Evolutionary conservation across 2,888 invertebrate species (phyloP).

Genomic region (Buathra laborator): DNA sequence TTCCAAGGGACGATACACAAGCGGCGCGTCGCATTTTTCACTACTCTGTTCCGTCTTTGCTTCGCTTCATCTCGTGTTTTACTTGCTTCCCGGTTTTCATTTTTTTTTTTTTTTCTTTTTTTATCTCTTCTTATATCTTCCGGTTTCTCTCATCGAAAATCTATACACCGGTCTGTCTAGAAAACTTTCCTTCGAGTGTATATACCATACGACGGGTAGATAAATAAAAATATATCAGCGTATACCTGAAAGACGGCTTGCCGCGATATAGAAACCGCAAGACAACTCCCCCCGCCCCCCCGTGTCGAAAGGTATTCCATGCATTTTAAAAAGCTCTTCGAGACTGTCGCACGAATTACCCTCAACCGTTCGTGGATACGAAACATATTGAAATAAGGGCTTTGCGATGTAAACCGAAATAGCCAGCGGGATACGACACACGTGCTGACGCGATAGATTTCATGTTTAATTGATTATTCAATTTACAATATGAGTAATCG

Average conservation of each 20-base stretch:
- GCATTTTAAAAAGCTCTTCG: conserved; percentile 77
- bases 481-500: background rate
- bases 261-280: conserved; percentile 47
- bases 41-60: conserved; percentile 28
- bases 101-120: conserved; percentile 18
- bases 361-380: conserved; percentile 23
- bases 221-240: conserved; percentile 10
- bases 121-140: conserved; percentile 50
- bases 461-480: no score
- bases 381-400: conserved; percentile 55
- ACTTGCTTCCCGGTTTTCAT: background rate
- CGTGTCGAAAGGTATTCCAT: conserved; percentile 73
- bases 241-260: conserved; percentile 13
- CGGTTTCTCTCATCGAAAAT: conserved; percentile 63
- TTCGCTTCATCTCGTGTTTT: conserved; percentile 34
- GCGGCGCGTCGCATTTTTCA: conserved; percentile 64
- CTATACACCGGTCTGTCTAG: conserved; percentile 47
- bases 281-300: conserved; percentile 20
- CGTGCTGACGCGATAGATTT: background rate
- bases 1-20: conserved; percentile 48
- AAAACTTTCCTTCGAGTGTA: conserved; percentile 16
- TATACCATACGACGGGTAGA: conserved; percentile 6
- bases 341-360: conserved; percentile 72
- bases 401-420: conserved; percentile 43
- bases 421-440: background rate